Evolutionary conservation across 2,797 vertebrate genomes (phyloP).

Genomic region (Chelon labrosus): DNA sequence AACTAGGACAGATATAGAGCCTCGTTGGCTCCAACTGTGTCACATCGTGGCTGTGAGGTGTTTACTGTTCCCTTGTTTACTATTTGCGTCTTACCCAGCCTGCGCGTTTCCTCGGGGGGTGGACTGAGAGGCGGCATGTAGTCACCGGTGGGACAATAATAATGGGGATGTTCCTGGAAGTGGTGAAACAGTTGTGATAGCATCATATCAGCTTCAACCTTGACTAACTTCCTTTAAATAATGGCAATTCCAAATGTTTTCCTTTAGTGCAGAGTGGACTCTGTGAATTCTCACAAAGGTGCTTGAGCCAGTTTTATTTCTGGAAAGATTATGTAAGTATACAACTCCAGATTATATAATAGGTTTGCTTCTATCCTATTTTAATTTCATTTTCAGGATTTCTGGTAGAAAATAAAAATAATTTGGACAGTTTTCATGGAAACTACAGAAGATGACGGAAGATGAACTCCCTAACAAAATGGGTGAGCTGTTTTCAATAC

Average conservation of each 20-base stretch:
- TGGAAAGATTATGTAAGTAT: too few species aligned
- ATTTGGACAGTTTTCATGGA: too few species aligned
- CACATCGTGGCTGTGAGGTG: conserved; percentile 4
- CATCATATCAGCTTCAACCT: conserved; percentile 32
- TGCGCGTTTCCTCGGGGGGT: conserved; percentile 70
- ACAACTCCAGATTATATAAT: too few species aligned
- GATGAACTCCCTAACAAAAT: too few species aligned
- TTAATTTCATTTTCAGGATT: too few species aligned
- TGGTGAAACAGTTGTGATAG: conserved; percentile 36
- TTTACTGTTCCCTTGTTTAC: conserved; percentile 47
- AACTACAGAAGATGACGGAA: too few species aligned
- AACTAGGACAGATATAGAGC: background rate
- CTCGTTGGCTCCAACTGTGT: conserved; percentile 7
- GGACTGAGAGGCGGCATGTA: conserved; percentile 70
- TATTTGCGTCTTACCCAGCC: conserved; percentile 66
- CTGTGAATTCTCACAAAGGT: background rate
- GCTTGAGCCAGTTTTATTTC: background rate
- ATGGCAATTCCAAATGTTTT: conserved; percentile 49
- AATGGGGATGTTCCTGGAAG: conserved; percentile 75
- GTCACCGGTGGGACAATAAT: conserved; percentile 76
- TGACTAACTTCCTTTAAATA: conserved; percentile 6
- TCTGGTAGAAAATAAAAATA: too few species aligned
- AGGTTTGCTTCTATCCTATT: too few species aligned
- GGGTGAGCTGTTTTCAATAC: background rate
- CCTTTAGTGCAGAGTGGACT: background rate